phyloP scores from a whole-genome alignment of 2,113 vertebrate species.

The Zosterops japonicus region DNA sequence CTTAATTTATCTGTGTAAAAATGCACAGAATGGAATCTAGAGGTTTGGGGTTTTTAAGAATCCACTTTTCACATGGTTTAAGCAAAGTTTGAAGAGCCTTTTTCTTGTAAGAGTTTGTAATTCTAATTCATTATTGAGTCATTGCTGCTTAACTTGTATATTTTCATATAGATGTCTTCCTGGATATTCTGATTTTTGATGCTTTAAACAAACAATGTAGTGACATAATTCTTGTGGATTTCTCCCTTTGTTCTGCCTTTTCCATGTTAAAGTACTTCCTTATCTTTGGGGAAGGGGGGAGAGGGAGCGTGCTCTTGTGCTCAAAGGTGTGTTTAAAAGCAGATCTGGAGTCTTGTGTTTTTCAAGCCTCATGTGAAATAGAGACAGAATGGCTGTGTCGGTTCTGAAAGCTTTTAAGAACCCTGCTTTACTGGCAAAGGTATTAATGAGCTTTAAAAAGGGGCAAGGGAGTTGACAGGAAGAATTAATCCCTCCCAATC shows the following conservation, averaged over 20 bases:
- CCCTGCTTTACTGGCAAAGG: background rate
- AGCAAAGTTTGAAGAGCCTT: background rate
- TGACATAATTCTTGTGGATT: background rate
- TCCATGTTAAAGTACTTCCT: background rate
- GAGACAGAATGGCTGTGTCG: background rate
- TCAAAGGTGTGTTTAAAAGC: background rate
- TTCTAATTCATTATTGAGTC: background rate
- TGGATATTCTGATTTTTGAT: background rate
- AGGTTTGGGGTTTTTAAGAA: background rate
- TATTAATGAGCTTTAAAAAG: constrained; percentile 44
- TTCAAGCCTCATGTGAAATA: background rate
- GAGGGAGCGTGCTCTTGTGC: background rate
- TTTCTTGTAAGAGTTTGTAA: background rate
- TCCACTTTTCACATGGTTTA: background rate
- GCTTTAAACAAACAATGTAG: background rate
- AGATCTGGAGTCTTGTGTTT: background rate
- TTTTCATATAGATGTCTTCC: background rate
- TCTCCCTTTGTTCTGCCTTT: background rate
- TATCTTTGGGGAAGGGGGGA: background rate
- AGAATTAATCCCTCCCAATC: constrained; percentile 37
- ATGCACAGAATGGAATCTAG: background rate
- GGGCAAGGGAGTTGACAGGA: constrained; percentile 30
- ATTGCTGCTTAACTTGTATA: background rate
- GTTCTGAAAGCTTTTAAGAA: background rate
- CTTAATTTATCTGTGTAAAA: background rate